A percentile compares a stretch with the other conserved stretches of the same genome.
Conservation (phyloP, 2,888 invertebrate species). For the Hoplodrina ambigua region DNA sequence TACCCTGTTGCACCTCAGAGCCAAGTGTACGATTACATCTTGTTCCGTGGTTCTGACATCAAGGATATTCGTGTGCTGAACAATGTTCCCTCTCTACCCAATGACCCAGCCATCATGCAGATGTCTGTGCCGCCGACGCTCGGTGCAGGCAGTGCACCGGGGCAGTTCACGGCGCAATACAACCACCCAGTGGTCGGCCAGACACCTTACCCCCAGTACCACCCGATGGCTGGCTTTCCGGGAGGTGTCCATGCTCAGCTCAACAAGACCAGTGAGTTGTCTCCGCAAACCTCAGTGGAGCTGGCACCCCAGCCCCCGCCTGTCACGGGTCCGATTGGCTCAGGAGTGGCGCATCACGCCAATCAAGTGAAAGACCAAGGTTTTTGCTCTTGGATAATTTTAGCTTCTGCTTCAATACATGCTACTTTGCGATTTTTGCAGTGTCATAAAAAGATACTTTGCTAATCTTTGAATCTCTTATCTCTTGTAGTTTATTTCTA, state of each 20-base stretch:
- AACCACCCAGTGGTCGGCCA: constrained; percentile 93
- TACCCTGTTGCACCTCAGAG: constrained; percentile 98
- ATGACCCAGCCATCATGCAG: constrained; percentile 99
- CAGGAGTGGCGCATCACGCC: constrained; percentile 85
- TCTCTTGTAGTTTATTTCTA: constrained; percentile 1
- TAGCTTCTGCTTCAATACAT: constrained; percentile 80
- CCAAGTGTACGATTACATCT: constrained; percentile 99
- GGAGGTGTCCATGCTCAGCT: constrained; percentile 85
- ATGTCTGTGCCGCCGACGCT: constrained; percentile 94
- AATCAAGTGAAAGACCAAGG: constrained; percentile 91
- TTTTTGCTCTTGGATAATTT: constrained; percentile 79
- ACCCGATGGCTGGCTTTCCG: constrained; percentile 89
- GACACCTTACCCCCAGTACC: constrained; percentile 86
- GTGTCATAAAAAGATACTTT: constrained; percentile 68
- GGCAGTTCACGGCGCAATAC: constrained; percentile 92
- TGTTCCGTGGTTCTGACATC: constrained; percentile 99
- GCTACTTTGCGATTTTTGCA: constrained; percentile 87
- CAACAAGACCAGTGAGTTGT: constrained; percentile 90
- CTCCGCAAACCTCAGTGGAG: constrained; percentile 85
- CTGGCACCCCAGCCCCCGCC: constrained; percentile 79
- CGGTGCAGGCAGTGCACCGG: constrained; percentile 91
- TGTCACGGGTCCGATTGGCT: constrained; percentile 84
- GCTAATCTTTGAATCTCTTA: not conserved
- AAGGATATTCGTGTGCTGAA: constrained; percentile 99
- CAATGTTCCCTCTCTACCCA: constrained; percentile 95